These are phyloP conservation scores for Campoplex nolae DNA, from an alignment of 2,888 invertebrate species.

Conservation along the genomic window DNA sequence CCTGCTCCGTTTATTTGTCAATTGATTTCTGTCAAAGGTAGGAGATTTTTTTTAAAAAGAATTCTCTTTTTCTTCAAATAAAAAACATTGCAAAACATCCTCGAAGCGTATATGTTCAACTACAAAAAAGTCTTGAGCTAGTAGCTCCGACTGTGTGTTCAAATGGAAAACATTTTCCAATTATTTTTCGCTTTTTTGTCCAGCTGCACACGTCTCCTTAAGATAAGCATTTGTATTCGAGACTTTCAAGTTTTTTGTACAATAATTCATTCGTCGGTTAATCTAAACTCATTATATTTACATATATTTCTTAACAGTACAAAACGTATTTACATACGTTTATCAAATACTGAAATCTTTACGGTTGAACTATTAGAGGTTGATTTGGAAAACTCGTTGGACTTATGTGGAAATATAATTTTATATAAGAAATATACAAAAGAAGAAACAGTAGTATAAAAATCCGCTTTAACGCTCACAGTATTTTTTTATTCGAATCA, in stretches of 20 bases:
- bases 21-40: no score
- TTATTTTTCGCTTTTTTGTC: not conserved
- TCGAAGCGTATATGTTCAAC: no score
- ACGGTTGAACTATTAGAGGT: not conserved
- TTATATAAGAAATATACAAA: slow-evolving; percentile 2
- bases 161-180: not conserved
- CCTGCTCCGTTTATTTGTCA: no score
- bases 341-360: not conserved
- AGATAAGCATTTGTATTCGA: not conserved
- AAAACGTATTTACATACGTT: not conserved
- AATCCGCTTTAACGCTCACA: not conserved
- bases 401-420: not conserved
- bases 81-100: no score
- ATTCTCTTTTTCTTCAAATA: no score
- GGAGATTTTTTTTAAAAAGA: no score
- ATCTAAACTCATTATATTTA: not conserved
- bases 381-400: not conserved
- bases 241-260: not conserved
- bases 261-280: not conserved
- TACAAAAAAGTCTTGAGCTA: no score
- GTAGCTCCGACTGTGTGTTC: no score
- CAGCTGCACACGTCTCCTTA: no score
- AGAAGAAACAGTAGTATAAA: not conserved
- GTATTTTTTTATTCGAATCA: not conserved
- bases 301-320: not conserved